phyloP scores from a whole-genome alignment of 2,113 vertebrate species.

The Cyprinus carpio region DNA sequence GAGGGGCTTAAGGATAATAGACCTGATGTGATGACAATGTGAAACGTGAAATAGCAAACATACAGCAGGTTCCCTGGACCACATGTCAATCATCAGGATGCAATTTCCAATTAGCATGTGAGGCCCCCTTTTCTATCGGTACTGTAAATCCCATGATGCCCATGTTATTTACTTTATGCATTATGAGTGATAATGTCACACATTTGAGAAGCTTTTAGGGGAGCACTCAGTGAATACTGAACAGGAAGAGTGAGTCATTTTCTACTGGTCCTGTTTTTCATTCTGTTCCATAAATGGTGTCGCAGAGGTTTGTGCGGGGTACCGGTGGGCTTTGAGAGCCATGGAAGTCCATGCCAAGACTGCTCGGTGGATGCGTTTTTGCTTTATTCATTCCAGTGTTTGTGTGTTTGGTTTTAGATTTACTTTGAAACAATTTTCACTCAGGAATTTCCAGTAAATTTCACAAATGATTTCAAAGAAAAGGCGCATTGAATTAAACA shows the following conservation, averaged over 20 bases:
- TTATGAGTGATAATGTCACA: conserved; percentile 14
- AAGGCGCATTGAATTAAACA: not conserved
- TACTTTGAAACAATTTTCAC: not conserved
- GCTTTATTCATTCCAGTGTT: not conserved
- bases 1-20: conserved; percentile 23
- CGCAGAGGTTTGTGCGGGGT: not conserved
- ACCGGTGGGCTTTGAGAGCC: not conserved
- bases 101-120: conserved; percentile 33
- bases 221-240: conserved; percentile 1
- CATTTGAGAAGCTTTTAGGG: not conserved
- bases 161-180: conserved; percentile 26
- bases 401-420: not conserved
- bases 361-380: not conserved
- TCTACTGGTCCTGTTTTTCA: not conserved
- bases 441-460: not conserved
- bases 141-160: conserved; percentile 35
- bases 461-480: not conserved
- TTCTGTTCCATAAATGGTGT: not conserved
- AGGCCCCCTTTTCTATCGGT: not conserved
- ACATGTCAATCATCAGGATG: conserved; percentile 34
- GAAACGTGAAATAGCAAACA: conserved; percentile 42
- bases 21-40: conserved; percentile 42
- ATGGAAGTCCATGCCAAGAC: not conserved
- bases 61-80: conserved; percentile 15
- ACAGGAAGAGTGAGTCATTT: conserved; percentile 1